Conservation (phyloP, 2,797 vertebrate species). For the Cossypha dichroa region DNA sequence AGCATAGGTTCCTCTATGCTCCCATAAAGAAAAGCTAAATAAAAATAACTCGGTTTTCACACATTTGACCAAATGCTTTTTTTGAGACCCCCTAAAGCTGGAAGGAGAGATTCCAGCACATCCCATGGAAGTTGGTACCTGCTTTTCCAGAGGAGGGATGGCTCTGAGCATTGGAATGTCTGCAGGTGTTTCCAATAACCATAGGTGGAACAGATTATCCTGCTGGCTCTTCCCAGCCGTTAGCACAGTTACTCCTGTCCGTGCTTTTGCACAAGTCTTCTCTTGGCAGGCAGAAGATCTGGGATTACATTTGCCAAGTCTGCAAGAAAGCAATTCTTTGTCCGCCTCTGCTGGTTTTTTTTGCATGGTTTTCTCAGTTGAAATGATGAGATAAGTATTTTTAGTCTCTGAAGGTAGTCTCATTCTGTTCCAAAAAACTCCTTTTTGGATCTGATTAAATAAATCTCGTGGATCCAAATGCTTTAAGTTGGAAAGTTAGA, state of each 20-base stretch:
- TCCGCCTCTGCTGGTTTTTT: not conserved
- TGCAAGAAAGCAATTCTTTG: not conserved
- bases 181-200: accelerated
- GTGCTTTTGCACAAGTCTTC: not conserved
- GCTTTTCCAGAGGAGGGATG: not conserved
- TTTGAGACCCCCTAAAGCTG: not conserved
- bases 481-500: not conserved
- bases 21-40: not conserved
- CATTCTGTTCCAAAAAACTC: not conserved
- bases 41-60: not conserved
- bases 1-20: not conserved
- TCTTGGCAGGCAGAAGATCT: slow-evolving; percentile 5
- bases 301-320: not conserved
- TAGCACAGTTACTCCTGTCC: not conserved
- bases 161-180: not conserved
- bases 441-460: not conserved
- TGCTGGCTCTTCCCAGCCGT: not conserved
- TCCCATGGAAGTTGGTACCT: not conserved
- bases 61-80: not conserved
- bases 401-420: not conserved
- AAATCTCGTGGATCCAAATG: not conserved
- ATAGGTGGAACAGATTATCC: not conserved
- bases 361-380: not conserved
- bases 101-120: not conserved
- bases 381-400: not conserved